Conservation (phyloP, 2,113 vertebrate species). For the Dasyornis broadbenti region DNA sequence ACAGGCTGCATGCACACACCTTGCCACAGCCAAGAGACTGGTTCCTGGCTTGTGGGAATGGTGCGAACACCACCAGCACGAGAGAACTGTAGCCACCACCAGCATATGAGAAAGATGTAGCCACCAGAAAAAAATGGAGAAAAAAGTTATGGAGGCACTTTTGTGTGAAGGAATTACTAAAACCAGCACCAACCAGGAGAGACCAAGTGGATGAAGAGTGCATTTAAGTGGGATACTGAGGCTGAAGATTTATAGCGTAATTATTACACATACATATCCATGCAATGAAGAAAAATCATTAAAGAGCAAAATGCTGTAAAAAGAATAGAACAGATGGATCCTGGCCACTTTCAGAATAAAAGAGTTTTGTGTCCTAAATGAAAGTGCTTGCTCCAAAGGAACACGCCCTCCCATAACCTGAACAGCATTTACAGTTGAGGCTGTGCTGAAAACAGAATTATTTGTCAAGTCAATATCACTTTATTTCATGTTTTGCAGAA, state of each 20-base stretch:
- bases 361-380: not conserved
- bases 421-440: not conserved
- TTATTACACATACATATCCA: not conserved
- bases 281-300: not conserved
- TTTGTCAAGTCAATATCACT: not conserved
- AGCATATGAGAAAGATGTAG: not conserved
- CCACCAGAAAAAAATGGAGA: not conserved
- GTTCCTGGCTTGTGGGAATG: not conserved
- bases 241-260: not conserved
- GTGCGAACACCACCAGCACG: not conserved
- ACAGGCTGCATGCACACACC: not conserved
- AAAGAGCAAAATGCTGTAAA: not conserved
- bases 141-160: not conserved
- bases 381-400: not conserved
- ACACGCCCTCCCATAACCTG: not conserved
- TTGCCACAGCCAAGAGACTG: not conserved
- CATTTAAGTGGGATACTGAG: not conserved
- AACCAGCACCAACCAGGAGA: not conserved
- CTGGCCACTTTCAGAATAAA: not conserved
- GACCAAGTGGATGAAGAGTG: not conserved
- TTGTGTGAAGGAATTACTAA: not conserved
- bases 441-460: slow-evolving; percentile 12
- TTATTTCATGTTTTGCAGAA: not conserved
- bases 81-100: not conserved
- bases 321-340: not conserved